A percentile compares a stretch with the other conserved stretches of the same genome.
phyloP scores from a whole-genome alignment of 2,797 vertebrate species.

The Ataeniobius toweri region DNA sequence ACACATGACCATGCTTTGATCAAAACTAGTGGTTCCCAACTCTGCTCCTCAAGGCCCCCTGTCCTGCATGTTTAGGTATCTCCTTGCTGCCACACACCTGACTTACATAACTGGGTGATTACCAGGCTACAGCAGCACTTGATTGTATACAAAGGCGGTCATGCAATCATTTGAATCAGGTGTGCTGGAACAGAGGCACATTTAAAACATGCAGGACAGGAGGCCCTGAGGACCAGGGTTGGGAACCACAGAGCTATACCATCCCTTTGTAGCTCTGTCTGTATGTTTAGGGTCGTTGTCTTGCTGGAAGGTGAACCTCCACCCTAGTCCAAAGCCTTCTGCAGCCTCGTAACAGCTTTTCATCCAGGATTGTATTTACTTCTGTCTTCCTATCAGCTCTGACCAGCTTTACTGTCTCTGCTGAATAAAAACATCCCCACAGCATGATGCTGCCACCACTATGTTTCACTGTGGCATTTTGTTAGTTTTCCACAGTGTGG shows the following conservation, averaged over 20 bases:
- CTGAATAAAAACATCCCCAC: neutral
- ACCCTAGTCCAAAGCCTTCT: neutral
- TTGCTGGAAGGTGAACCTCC: neutral
- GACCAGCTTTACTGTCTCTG: neutral
- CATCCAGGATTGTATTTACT: neutral
- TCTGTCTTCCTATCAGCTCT: neutral
- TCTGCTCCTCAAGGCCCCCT: too few relatives aligned
- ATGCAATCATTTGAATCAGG: too few relatives aligned
- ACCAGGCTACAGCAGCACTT: too few relatives aligned
- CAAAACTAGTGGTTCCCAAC: neutral
- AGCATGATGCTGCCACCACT: too few relatives aligned
- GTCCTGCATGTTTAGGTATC: too few relatives aligned
- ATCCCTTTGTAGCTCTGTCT: neutral
- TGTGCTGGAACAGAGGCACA: too few relatives aligned
- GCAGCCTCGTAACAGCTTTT: neutral
- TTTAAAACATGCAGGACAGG: too few relatives aligned
- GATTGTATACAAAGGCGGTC: too few relatives aligned
- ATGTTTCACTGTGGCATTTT: neutral
- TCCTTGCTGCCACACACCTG: too few relatives aligned
- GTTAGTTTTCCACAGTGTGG: neutral
- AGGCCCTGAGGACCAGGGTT: too few relatives aligned
- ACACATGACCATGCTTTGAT: neutral
- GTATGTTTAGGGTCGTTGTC: neutral
- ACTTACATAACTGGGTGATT: too few relatives aligned
- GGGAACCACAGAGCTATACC: neutral